These are phyloP conservation scores for Pyrrhia umbra DNA, from an alignment of 2,888 invertebrate genomes.

Conservation along the genomic window DNA sequence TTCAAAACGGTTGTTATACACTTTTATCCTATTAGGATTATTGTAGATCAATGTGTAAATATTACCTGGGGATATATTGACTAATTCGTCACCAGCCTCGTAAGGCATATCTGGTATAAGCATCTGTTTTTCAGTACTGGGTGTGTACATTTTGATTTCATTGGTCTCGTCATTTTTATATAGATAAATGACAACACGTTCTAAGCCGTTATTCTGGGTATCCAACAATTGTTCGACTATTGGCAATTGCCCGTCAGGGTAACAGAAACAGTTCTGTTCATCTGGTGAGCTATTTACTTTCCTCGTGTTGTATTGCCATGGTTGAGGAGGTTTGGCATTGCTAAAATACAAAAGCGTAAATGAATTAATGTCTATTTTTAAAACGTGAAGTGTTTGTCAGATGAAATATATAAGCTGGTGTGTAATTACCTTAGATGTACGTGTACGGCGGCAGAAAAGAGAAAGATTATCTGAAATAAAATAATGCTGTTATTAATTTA, in stretches of 20 bases:
- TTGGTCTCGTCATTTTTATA: slow-evolving; percentile 66
- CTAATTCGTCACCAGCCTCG: slow-evolving; percentile 64
- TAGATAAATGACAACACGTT: slow-evolving; percentile 76
- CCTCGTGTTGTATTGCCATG: slow-evolving; percentile 8
- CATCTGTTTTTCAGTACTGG: slow-evolving; percentile 71
- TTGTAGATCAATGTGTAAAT: slow-evolving; percentile 48
- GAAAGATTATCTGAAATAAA: slow-evolving; percentile 50
- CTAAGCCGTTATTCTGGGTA: slow-evolving; percentile 51
- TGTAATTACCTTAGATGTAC: slow-evolving; percentile 39
- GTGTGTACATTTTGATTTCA: slow-evolving; percentile 69
- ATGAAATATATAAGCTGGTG: neutral
- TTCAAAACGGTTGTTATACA: slow-evolving; percentile 29
- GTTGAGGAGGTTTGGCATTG: neutral
- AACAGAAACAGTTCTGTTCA: slow-evolving; percentile 67
- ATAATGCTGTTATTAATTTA: neutral
- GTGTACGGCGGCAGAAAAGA: slow-evolving; percentile 24
- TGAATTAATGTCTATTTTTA: neutral
- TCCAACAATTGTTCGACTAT: slow-evolving; percentile 62
- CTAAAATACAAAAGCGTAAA: slow-evolving; percentile 38
- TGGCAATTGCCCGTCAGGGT: slow-evolving; percentile 35
- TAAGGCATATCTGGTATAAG: slow-evolving; percentile 74
- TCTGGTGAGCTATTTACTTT: slow-evolving; percentile 2
- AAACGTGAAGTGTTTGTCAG: too few relatives aligned
- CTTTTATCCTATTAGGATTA: slow-evolving; percentile 39
- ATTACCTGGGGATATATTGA: slow-evolving; percentile 41